A percentile compares a stretch with the other conserved stretches of the same genome.
phyloP scores from a whole-genome alignment of 1,140 invertebrate species.

The Brachionus angularis region DNA sequence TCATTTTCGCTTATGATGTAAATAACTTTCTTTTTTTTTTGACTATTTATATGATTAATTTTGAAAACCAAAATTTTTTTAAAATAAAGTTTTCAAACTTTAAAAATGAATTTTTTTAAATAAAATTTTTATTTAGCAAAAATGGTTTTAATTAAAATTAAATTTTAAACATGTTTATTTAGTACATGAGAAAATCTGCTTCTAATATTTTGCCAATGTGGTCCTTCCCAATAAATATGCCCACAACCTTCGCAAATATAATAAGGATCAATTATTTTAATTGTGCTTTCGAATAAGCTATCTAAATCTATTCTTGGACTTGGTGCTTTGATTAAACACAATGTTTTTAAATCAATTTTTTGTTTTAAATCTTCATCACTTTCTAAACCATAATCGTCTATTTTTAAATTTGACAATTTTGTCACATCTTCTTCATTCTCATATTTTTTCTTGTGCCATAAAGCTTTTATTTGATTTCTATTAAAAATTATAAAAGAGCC shows the following conservation, averaged over 20 bases:
- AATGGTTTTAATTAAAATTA: not conserved
- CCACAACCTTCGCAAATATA: slow-evolving; percentile 37
- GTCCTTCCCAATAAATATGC: slow-evolving; percentile 37
- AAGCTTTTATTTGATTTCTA: not conserved
- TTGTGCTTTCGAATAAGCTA: slow-evolving; percentile 1
- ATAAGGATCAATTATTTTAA: slow-evolving; percentile 1
- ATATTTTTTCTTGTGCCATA: not conserved
- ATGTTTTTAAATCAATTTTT: slow-evolving; percentile 10
- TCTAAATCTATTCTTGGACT: not conserved
- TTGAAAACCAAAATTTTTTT: no score
- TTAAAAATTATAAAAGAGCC: slow-evolving; percentile 27
- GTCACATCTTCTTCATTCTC: no score
- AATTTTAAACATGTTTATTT: slow-evolving; percentile 3
- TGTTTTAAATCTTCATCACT: not conserved
- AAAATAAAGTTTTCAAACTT: no score
- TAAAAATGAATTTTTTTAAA: no score
- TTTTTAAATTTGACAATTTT: not conserved
- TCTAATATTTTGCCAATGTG: slow-evolving; percentile 29
- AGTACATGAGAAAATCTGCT: not conserved
- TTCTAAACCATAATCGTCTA: not conserved
- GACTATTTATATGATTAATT: no score
- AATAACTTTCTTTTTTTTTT: no score
- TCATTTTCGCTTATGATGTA: no score
- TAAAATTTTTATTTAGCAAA: no score
- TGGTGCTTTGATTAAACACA: not conserved